A percentile compares a stretch with the other conserved stretches of the same genome.
These are phyloP conservation scores for Scomberomorus guttatus DNA, from an alignment of 2,797 vertebrate genomes.

Conservation along the genomic window DNA sequence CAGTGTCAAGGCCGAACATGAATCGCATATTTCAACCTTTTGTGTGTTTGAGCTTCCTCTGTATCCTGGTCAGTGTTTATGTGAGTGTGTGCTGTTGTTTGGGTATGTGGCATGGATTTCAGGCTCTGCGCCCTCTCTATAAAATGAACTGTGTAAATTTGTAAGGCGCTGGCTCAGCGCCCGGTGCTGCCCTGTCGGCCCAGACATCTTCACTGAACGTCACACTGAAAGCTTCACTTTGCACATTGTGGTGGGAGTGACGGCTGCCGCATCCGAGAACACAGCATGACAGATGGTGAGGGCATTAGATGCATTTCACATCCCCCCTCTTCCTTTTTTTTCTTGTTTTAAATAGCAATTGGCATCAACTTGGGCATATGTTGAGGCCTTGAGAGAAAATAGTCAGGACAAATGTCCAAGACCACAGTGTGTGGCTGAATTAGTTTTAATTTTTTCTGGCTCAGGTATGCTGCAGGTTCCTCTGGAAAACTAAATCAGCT, in stretches of 20 bases:
- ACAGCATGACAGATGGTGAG: slow-evolving; percentile 69
- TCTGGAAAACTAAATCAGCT: slow-evolving; percentile 59
- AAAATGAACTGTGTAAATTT: slow-evolving; percentile 67
- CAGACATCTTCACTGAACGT: slow-evolving; percentile 68
- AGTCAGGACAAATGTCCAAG: slow-evolving; percentile 26
- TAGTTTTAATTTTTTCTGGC: slow-evolving; percentile 45
- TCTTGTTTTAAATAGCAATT: slow-evolving; percentile 41
- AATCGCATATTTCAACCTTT: background rate
- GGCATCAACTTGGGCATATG: slow-evolving; percentile 53
- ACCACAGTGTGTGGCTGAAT: slow-evolving; percentile 33
- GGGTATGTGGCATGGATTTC: slow-evolving; percentile 49
- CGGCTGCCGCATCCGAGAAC: background rate
- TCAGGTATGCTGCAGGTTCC: slow-evolving; percentile 65
- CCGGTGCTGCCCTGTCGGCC: slow-evolving; percentile 48
- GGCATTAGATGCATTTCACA: slow-evolving; percentile 58
- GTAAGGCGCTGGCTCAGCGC: slow-evolving; percentile 59
- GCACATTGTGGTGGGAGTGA: slow-evolving; percentile 43
- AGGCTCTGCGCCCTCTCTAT: slow-evolving; percentile 47
- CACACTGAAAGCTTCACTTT: slow-evolving; percentile 55
- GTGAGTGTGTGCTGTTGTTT: slow-evolving; percentile 4
- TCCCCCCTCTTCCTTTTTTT: slow-evolving; percentile 3
- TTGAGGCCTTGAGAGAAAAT: slow-evolving; percentile 38
- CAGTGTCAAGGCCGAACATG: background rate
- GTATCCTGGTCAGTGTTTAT: slow-evolving; percentile 7
- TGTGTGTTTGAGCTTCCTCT: background rate